phyloP scores from a whole-genome alignment of 2,797 vertebrate species.

The Eleutherodactylus coqui region DNA sequence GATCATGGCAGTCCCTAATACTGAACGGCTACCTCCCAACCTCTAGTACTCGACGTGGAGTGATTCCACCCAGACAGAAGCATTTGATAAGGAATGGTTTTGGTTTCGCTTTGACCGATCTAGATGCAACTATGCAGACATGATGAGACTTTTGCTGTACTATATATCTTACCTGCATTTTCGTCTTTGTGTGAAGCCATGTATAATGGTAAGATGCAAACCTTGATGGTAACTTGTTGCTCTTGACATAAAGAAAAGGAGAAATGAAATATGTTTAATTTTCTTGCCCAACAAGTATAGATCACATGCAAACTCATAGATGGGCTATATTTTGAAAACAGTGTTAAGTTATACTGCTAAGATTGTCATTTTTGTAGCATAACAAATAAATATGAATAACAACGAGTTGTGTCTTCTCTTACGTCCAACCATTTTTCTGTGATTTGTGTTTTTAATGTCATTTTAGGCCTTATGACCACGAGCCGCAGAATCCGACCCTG shows the following conservation, averaged over 20 bases:
- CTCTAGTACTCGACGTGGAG: constrained; percentile 27
- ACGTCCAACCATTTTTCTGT: constrained; percentile 75
- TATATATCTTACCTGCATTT: constrained; percentile 65
- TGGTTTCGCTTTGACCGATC: constrained; percentile 41
- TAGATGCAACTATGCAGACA: constrained; percentile 19
- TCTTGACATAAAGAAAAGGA: constrained; percentile 70
- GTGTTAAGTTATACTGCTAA: constrained; percentile 81
- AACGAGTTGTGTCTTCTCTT: constrained; percentile 79
- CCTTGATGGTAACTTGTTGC: constrained; percentile 73
- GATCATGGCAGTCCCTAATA: constrained; percentile 24
- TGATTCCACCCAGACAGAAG: constrained; percentile 26
- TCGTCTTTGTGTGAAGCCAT: constrained; percentile 76
- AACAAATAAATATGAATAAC: constrained; percentile 71
- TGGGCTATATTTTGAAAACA: constrained; percentile 72
- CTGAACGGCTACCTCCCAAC: constrained; percentile 49
- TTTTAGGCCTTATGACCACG: too few species aligned
- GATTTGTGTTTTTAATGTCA: not conserved
- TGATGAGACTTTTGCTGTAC: constrained; percentile 43
- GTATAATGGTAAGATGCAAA: constrained; percentile 63
- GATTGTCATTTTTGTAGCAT: constrained; percentile 82
- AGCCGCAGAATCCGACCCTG: too few species aligned
- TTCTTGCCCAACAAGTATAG: constrained; percentile 68
- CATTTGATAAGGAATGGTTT: constrained; percentile 39
- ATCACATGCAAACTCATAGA: constrained; percentile 69
- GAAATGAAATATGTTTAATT: constrained; percentile 65